A percentile compares a stretch with the other conserved stretches of the same genome.
phyloP scores from a whole-genome alignment of 1,140 invertebrate species.

The Drosophila oshimai region DNA sequence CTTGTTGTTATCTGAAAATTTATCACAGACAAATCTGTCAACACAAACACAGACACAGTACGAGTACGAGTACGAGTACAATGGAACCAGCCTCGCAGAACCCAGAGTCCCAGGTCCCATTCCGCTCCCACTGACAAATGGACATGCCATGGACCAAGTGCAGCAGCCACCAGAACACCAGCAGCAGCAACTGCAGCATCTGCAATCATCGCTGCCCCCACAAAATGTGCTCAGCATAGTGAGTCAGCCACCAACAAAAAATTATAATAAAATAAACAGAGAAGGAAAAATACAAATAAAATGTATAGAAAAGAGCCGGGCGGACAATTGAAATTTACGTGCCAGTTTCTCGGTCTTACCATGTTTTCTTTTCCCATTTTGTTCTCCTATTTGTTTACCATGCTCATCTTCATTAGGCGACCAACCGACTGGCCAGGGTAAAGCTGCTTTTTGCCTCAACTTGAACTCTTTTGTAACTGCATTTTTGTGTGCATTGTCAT shows the following conservation, averaged over 20 bases:
- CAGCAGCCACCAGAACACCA: conserved; percentile 64
- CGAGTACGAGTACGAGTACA: conserved; percentile 36
- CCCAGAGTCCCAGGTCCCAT: conserved; percentile 37
- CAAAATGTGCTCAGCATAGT: conserved; percentile 80
- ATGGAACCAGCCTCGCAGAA: conserved; percentile 52
- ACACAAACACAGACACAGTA: conserved; percentile 69
- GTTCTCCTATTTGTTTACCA: conserved; percentile 19
- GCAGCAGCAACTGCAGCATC: conserved; percentile 58
- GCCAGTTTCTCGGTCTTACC: conserved; percentile 52
- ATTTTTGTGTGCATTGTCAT: conserved; percentile 32
- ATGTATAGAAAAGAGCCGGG: conserved; percentile 32
- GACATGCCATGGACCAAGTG: conserved; percentile 72
- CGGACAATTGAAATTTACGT: conserved; percentile 77
- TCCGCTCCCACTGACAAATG: conserved; percentile 72
- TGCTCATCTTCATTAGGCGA: conserved; percentile 52
- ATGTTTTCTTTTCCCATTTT: conserved; percentile 41
- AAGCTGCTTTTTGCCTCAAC: conserved; percentile 31
- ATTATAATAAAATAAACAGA: conserved; percentile 77
- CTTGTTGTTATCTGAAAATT: conserved; percentile 80
- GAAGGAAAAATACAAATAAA: conserved; percentile 7
- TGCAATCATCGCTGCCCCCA: conserved; percentile 56
- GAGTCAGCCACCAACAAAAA: conserved; percentile 59
- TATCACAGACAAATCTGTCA: conserved; percentile 82
- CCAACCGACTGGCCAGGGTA: conserved; percentile 35
- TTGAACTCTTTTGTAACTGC: conserved; percentile 37